Conservation (phyloP, 2,113 vertebrate genomes). For the Indicator maculatus region DNA sequence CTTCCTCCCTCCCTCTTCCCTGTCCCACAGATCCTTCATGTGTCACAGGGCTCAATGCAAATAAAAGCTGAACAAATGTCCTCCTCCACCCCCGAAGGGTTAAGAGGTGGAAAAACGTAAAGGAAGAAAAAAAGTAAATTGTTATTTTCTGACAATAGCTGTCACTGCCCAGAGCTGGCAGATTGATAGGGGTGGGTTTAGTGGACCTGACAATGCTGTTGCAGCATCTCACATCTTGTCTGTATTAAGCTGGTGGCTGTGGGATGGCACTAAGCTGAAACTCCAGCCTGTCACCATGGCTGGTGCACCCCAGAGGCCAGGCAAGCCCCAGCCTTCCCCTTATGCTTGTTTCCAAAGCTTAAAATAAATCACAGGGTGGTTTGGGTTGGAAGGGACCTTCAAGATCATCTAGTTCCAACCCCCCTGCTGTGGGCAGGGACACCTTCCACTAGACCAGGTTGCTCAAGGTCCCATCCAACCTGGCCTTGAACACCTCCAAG, state of each 20-base stretch:
- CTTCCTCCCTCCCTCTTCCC: not conserved
- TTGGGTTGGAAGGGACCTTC: too few species aligned
- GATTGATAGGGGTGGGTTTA: not conserved
- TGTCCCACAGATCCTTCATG: rapidly evolving
- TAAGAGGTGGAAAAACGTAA: not conserved
- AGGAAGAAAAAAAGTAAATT: not conserved
- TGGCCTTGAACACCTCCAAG: too few species aligned
- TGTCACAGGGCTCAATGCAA: rapidly evolving
- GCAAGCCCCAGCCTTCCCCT: not conserved
- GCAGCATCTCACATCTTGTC: not conserved
- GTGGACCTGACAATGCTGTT: not conserved
- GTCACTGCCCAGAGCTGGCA: rapidly evolving
- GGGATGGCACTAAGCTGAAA: not conserved
- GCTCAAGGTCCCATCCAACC: too few species aligned
- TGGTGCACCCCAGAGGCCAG: rapidly evolving
- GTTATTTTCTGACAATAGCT: not conserved
- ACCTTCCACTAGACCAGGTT: too few species aligned
- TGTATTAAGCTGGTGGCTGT: not conserved
- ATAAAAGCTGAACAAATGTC: too few species aligned
- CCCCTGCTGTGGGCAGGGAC: too few species aligned
- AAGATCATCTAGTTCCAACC: too few species aligned
- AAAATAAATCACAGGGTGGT: not conserved
- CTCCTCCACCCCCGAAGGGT: rapidly evolving
- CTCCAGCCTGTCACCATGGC: rapidly evolving
- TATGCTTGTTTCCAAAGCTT: not conserved